phyloP scores from a whole-genome alignment of 2,113 vertebrate species.

The Mirza zaza region DNA sequence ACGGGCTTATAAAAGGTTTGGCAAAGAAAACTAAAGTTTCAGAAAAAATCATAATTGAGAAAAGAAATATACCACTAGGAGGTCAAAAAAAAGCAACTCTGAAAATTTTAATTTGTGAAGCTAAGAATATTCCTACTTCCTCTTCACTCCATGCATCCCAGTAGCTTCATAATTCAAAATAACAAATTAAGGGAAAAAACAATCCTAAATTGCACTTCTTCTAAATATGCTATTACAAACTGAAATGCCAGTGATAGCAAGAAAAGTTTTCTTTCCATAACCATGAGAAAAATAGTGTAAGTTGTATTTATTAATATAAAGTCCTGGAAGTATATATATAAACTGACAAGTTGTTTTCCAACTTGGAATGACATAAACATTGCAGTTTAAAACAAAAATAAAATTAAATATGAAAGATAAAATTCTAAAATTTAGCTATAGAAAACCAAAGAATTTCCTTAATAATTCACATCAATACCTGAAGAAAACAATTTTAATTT shows the following conservation, averaged over 20 bases:
- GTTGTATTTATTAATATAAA: not conserved
- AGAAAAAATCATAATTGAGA: conserved; percentile 39
- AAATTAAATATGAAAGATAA: not conserved
- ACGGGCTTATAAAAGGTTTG: not conserved
- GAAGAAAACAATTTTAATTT: not conserved
- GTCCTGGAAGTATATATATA: not conserved
- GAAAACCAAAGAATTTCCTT: not conserved
- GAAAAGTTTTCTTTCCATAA: not conserved
- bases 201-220: not conserved
- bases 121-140: not conserved
- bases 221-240: conserved; percentile 25
- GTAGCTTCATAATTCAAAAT: conserved; percentile 19
- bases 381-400: not conserved
- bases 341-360: not conserved
- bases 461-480: not conserved
- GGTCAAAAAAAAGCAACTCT: conserved; percentile 3
- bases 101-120: conserved; percentile 32
- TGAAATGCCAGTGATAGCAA: not conserved
- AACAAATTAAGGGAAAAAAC: not conserved
- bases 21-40: conserved; percentile 2
- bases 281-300: not conserved
- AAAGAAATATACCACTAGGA: not conserved
- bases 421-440: not conserved
- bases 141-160: not conserved
- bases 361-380: not conserved